These are phyloP conservation scores for Ectemnius cavifrons DNA, from an alignment of 2,888 invertebrate species.

Conservation along the genomic window DNA sequence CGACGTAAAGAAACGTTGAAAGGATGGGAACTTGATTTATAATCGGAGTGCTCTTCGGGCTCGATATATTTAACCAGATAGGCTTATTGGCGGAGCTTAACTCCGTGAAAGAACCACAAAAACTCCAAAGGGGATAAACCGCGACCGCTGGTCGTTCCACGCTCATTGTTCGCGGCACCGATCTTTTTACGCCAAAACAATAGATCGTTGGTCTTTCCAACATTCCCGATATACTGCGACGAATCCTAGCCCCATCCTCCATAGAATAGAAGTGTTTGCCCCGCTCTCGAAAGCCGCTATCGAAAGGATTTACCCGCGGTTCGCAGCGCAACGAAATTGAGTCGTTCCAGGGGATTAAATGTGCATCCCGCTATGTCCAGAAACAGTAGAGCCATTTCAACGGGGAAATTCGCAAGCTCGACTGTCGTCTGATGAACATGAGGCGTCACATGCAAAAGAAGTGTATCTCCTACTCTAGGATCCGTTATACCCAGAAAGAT, in stretches of 20 bases:
- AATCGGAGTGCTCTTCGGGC: no score
- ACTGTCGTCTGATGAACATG: constrained; percentile 23
- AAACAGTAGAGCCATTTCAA: constrained; percentile 36
- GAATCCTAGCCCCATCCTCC: constrained; percentile 45
- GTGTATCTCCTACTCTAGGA: neutral
- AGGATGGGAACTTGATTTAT: no score
- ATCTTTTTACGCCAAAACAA: constrained; percentile 59
- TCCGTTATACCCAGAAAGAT: neutral
- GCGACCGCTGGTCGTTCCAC: constrained; percentile 36
- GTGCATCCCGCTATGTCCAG: constrained; percentile 50
- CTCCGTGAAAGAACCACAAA: constrained; percentile 34
- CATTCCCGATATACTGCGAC: constrained; percentile 54
- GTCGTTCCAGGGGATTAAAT: constrained; percentile 68
- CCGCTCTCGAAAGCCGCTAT: constrained; percentile 48
- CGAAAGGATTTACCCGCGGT: constrained; percentile 66
- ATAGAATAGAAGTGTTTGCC: constrained; percentile 62
- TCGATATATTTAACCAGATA: constrained; percentile 31
- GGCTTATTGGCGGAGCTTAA: constrained; percentile 36
- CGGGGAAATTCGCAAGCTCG: constrained; percentile 35
- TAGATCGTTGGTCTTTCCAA: constrained; percentile 48
- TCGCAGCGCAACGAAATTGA: constrained; percentile 69
- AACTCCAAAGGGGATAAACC: constrained; percentile 47
- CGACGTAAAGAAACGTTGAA: no score
- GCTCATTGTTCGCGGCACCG: constrained; percentile 21
- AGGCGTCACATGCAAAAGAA: constrained; percentile 6